Percentiles rank a stretch among this genome's conserved stretches.
Evolutionary conservation across 2,888 invertebrate species (phyloP).

Genomic region (Sclerodermus sp.): DNA sequence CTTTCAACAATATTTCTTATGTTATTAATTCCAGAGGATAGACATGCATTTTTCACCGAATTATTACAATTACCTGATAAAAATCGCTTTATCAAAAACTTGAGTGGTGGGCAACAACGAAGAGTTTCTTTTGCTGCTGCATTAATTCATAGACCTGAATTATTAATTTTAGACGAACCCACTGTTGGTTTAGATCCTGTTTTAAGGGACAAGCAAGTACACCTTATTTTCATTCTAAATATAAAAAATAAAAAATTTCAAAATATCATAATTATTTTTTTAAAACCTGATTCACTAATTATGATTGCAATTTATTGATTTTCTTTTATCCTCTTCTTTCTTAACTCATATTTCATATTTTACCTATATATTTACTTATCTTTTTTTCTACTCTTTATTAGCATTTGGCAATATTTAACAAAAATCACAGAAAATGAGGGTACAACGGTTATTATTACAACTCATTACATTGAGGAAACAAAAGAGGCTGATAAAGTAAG

Average conservation of each 20-base stretch:
- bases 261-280: no score
- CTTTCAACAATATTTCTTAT: no score
- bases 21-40: conserved; percentile 55
- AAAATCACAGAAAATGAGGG: conserved; percentile 70
- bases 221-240: conserved; percentile 9
- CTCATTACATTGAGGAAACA: conserved; percentile 94
- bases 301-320: no score
- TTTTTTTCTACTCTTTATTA: conserved; percentile 52
- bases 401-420: conserved; percentile 86
- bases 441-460: conserved; percentile 86
- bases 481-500: conserved; percentile 77
- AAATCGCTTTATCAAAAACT: conserved; percentile 67
- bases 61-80: conserved; percentile 77
- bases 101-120: conserved; percentile 89
- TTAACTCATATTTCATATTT: no score
- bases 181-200: conserved; percentile 94
- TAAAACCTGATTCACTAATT: no score
- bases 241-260: not conserved
- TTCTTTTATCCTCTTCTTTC: no score
- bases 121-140: conserved; percentile 88
- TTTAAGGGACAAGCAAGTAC: conserved; percentile 73
- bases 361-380: no score
- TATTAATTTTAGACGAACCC: conserved; percentile 89
- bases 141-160: conserved; percentile 83
- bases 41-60: conserved; percentile 69